These are phyloP conservation scores for Danio aesculapii DNA, from an alignment of 2,797 vertebrate genomes.

Conservation along the genomic window DNA sequence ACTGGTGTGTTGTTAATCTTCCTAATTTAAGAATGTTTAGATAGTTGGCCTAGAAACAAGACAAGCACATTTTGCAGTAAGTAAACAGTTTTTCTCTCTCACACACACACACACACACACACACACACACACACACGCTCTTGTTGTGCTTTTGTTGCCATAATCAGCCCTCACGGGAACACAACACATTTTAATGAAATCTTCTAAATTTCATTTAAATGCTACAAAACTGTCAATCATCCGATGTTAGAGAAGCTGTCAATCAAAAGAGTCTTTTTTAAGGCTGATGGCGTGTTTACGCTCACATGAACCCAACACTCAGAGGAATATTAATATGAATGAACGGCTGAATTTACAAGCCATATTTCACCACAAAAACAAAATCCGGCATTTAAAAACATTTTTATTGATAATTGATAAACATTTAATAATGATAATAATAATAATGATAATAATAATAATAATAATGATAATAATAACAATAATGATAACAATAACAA, in stretches of 20 bases:
- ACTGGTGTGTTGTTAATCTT: too few relatives aligned
- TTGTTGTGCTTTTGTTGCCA: constrained; percentile 32
- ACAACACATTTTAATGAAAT: constrained; percentile 30
- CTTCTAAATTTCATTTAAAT: constrained; percentile 27
- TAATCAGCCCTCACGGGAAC: constrained; percentile 17
- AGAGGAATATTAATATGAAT: neutral
- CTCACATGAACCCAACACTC: neutral
- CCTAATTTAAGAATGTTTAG: too few relatives aligned
- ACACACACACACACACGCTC: neutral
- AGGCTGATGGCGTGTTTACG: neutral
- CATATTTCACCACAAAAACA: neutral
- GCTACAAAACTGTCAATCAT: constrained; percentile 29
- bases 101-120: neutral
- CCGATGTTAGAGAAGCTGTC: constrained; percentile 25
- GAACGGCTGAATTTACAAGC: neutral
- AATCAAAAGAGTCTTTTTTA: constrained; percentile 38
- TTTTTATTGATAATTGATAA: too few relatives aligned
- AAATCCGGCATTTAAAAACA: too few relatives aligned
- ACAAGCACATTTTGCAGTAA: neutral
- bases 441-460: too few relatives aligned
- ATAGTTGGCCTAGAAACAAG: too few relatives aligned
- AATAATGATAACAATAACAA: too few relatives aligned
- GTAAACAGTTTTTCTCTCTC: constrained; percentile 39
- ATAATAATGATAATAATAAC: too few relatives aligned
- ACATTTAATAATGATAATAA: too few relatives aligned